Evolutionary conservation across 2,888 invertebrate species (phyloP), one percentile per base, ranked within the genome.

Genomic region (Noctua janthe): DNA sequence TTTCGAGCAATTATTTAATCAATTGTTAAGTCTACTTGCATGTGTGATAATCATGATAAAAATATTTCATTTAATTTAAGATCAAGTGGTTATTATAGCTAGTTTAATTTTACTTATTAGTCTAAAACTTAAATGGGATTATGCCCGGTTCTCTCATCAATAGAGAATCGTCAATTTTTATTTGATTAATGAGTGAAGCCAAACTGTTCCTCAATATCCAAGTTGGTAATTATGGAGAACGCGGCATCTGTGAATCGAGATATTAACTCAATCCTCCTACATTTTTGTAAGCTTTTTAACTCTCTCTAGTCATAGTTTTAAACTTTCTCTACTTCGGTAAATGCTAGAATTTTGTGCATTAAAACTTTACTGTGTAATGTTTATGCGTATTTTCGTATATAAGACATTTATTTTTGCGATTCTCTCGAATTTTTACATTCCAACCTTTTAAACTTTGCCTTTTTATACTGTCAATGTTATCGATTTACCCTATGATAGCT

Each of bases 351-450:
- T 90, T 88, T 87, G 82, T 89, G 91, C 86, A 89, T 89, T 89
- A 82, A 89, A 87, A 88, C 80, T 79, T 86, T 86, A 87, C 82
- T 86, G 76, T 85, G 83, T 90, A 88, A 89, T 73, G 81, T 84
- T 87, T 86, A 84, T 82, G 84, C 84, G 74, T 90, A 89, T 86
- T 88, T 88, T 86, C 87, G 80, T 85, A 82, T 81, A 78, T 87
- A 89, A 88, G 86, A 81, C 74, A 74, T 67, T 90, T 90, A 89
- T 90, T 91, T 92, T 92, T 91, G 90, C 91, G 87, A 91, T 90
- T 91, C 83, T 92, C 88, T 90, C 90, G 87, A 83, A 88, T 90
- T 87, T 89, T 89, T 91, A 93, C 92, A 93, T 93, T 93, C 91
- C 92, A 88, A 82, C 78, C 70, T 82, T 83, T 84, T 76, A 84